Percentiles rank a stretch among this genome's conserved stretches.
These are phyloP conservation scores for Lonchura striata DNA, from an alignment of 2,113 vertebrate genomes.

Conservation along the genomic window DNA sequence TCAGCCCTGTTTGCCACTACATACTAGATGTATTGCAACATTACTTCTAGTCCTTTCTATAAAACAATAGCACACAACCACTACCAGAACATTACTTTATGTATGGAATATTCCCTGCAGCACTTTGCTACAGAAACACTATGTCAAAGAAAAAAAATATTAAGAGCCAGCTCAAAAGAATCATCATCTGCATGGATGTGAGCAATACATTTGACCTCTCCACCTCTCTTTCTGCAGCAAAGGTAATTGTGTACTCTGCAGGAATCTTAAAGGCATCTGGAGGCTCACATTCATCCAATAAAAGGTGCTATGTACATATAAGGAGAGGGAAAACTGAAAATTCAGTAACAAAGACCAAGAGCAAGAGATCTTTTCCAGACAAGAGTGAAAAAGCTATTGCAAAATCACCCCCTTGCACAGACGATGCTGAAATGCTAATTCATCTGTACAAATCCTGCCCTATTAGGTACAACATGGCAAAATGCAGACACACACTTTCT, in stretches of 20 bases:
- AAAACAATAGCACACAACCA: not conserved
- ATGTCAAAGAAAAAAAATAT: not conserved
- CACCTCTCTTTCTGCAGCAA: not conserved
- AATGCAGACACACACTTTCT: constrained; percentile 12
- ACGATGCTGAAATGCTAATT: not conserved
- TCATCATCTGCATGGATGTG: not conserved
- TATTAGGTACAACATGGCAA: not conserved
- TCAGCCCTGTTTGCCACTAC: not conserved
- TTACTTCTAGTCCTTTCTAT: not conserved
- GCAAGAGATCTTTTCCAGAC: not conserved
- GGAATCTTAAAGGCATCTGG: not conserved
- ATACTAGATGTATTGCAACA: not conserved
- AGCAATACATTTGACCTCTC: not conserved
- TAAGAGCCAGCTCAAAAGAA: not conserved
- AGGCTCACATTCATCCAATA: not conserved
- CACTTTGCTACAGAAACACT: not conserved
- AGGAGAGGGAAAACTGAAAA: not conserved
- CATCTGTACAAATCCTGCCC: not conserved
- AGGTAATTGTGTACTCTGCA: not conserved
- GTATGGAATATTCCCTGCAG: not conserved
- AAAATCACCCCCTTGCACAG: not conserved
- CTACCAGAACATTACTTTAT: not conserved
- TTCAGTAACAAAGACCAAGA: not conserved
- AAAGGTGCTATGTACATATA: not conserved
- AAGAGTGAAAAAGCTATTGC: not conserved